Evolutionary conservation across 2,888 invertebrate species (phyloP).

Genomic region (Siphonodentalium dalli): DNA sequence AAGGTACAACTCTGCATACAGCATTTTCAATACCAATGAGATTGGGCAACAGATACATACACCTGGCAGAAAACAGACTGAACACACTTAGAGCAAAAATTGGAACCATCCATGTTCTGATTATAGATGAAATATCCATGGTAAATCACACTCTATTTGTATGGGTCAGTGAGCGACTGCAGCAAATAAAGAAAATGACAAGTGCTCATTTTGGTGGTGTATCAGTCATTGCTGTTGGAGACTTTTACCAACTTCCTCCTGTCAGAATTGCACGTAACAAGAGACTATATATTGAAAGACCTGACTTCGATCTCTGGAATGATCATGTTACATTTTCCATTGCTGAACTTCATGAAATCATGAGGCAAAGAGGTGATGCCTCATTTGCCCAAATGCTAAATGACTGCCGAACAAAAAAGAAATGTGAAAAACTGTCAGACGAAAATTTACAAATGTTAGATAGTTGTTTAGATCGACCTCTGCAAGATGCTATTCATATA

Average conservation of each 20-base stretch:
- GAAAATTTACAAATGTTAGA: conserved; percentile 2
- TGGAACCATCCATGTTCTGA: conserved; percentile 25
- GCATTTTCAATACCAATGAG: conserved; percentile 27
- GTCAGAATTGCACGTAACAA: conserved; percentile 34
- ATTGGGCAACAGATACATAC: conserved; percentile 1
- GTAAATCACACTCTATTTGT: conserved; percentile 40
- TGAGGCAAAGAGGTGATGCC: conserved; percentile 15
- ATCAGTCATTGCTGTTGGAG: conserved; percentile 55
- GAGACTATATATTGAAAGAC: conserved; percentile 1
- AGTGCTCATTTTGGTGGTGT: conserved; percentile 50
- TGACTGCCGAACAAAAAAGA: not conserved
- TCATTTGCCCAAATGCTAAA: conserved; percentile 8
- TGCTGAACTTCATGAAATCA: conserved; percentile 7
- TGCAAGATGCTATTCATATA: conserved; percentile 4
- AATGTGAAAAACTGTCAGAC: not conserved
- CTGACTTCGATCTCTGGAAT: too few relatives aligned
- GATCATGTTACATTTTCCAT: conserved; percentile 8
- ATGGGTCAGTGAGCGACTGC: conserved; percentile 44
- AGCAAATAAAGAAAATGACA: conserved; percentile 38
- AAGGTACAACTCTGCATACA: too few relatives aligned
- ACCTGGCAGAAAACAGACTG: conserved; percentile 16
- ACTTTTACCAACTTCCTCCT: conserved; percentile 55
- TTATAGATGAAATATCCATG: conserved; percentile 61
- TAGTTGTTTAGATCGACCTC: not conserved
- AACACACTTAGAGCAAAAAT: conserved; percentile 16